Evolutionary conservation across 2,113 vertebrate species (phyloP), one percentile per base, ranked within the genome.

Genomic region (Axis porcinus): DNA sequence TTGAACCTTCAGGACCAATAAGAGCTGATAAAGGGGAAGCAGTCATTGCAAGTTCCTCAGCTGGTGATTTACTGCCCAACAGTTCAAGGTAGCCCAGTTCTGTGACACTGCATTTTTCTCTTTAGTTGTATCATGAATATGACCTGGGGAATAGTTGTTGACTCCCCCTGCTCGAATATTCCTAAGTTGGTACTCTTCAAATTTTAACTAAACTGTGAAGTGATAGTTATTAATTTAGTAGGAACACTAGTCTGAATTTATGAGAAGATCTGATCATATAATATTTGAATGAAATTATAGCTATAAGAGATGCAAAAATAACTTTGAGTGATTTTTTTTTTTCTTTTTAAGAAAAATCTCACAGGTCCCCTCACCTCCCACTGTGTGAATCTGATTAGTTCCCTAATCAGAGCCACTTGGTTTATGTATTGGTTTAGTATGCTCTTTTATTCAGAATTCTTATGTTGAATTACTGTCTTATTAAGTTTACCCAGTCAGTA

Each of bases 241-340:
- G 57, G 27, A 76, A 8, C 0, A 60, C 2, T 78, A 55, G 40
- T 88, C 25, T 94, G 70, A 89, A 55, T 79, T 92, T 82, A 62
- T 96, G 85, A 91, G 25, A 58, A 81, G 30, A 17, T 50, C 25
- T 94, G 45, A 40, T 86, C 62, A n/a, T 74, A 74, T 93, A 85
- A 50, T 88, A 36, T 27, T 96, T 96, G 25, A n/a, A 25, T 60
- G 43, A 52, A 86, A 30, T 33, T 89, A n/a, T 23, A 67, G 14
- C 47, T 45, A 40, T 28, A 82, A 57, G 89, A 58, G 17, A 58
- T 82, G 50, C 17, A 64, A 55, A 96, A 78, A 7, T 88, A 36
- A 43, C 78, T 90, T 91, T 55, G 93, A 74, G 43, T 62, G 64
- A 50, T 6, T 70, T 70, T 70, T 36, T 70, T 36, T 36, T 70